phyloP scores from a whole-genome alignment of 2,888 invertebrate species.

The Leptopilina myrica region DNA sequence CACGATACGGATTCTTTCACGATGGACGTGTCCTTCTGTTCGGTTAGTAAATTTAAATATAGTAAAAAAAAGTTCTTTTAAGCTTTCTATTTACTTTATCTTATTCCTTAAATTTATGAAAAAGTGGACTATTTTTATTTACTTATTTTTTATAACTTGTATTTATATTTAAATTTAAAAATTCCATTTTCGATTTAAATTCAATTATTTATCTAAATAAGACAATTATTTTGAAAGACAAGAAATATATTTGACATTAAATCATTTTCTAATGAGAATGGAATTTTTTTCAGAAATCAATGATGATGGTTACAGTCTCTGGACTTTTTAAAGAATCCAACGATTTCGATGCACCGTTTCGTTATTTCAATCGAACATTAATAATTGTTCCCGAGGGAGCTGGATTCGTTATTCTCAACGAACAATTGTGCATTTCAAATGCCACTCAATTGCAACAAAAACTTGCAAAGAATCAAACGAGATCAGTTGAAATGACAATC shows the following conservation, averaged over 20 bases:
- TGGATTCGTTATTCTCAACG: constrained; percentile 92
- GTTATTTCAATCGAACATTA: constrained; percentile 87
- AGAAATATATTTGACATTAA: too few species aligned
- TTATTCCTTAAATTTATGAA: background rate
- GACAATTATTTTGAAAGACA: too few species aligned
- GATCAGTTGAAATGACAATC: background rate
- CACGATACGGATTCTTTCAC: constrained; percentile 93
- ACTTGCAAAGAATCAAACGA: constrained; percentile 4
- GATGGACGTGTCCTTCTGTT: constrained; percentile 90
- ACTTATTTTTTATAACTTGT: background rate
- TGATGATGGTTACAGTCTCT: constrained; percentile 89
- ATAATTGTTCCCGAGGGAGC: constrained; percentile 87
- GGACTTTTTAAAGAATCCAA: constrained; percentile 89
- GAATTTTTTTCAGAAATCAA: constrained; percentile 80
- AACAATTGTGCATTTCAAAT: constrained; percentile 86
- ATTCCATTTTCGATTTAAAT: too few species aligned
- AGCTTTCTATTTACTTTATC: too few species aligned
- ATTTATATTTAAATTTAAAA: too few species aligned
- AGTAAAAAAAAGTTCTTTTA: background rate
- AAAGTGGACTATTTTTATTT: background rate
- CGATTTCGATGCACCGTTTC: constrained; percentile 77
- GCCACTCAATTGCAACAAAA: constrained; percentile 83
- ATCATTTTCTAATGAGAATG: too few species aligned
- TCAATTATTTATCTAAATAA: too few species aligned
- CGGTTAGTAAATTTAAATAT: constrained; percentile 75